phyloP scores from a whole-genome alignment of 2,113 vertebrate genomes.

The Sus scrofa region DNA sequence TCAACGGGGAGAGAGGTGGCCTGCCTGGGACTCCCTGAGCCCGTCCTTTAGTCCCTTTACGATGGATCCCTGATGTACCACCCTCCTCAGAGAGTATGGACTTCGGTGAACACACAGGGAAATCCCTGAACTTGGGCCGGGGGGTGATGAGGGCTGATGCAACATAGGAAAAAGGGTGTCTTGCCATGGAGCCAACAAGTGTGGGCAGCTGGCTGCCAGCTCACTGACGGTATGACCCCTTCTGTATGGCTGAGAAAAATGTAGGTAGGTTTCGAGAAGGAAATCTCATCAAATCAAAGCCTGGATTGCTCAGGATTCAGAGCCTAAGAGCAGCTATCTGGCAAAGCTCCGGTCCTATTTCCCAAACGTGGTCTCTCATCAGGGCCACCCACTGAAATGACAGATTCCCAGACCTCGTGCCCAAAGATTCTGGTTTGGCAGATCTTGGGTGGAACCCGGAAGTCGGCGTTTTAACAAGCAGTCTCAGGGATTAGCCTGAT shows the following conservation, averaged over 20 bases:
- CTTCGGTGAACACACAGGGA: neutral
- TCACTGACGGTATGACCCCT: neutral
- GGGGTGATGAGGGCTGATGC: neutral
- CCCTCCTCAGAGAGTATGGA: neutral
- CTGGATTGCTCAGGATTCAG: too few relatives aligned
- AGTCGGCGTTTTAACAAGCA: neutral
- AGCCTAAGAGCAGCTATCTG: fast-evolving
- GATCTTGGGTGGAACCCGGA: neutral
- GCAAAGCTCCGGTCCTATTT: neutral
- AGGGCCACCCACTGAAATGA: neutral
- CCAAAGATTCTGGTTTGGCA: neutral
- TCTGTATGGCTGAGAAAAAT: neutral
- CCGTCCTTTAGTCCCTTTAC: neutral
- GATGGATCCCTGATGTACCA: neutral
- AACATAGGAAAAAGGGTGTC: neutral
- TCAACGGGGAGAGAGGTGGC: neutral
- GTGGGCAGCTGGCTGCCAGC: neutral
- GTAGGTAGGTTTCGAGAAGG: neutral
- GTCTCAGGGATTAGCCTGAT: neutral
- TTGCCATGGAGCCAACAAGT: neutral
- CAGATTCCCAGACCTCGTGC: neutral
- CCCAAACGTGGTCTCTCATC: neutral
- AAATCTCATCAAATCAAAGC: neutral
- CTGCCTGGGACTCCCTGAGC: neutral
- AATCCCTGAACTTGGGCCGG: neutral